Base-by-base conservation (phyloP, 2,113 vertebrate species). In the Mionectes macconnelli region DNA sequence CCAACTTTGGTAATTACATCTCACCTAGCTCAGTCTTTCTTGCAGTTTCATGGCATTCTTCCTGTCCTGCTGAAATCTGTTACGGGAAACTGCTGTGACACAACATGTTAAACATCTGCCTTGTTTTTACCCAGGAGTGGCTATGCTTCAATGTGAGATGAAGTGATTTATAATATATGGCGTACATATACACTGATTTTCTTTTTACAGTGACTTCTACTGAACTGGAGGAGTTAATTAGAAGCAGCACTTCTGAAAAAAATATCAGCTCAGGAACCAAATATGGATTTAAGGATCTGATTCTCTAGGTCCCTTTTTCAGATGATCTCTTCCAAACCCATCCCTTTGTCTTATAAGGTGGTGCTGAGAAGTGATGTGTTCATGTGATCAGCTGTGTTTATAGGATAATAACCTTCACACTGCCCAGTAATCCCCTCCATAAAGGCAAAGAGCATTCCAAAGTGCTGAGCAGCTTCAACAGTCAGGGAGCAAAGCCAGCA, bases 371-470 rank as follows among this genome's bases (percentile, higher is more conserved):
- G 45, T 22, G 63, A 81, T 2, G 1, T 16, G 56, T 84, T 76
- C 62, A 13, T 56, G 49, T 49, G 69, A 76, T 66, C 67, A 70
- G 33, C 63, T 55, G 35, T 73, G 80, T 96, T 94, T 91, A 73
- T 35, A 37, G 82, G 35, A 82, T 27, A 62, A 68, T 28, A 84
- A 79, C 57, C 50, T 70, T 80, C 63, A 52, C n/a, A 14, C 57
- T 83, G 50, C 49, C 78, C 74, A 20, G 74, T 23, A 85, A 82
- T 82, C 27, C 82, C 70, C 47, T 69, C 4, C 0, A 1, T 44
- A 77, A 81, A 96, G 75, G 60, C 87, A 76, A 69, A 42, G 56
- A 76, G 47, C 79, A 88, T 92, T 92, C 88, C 95, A 73, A 62
- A 83, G 67, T 2, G 2, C 81, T 85, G 78, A 96, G 94, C 70